These are phyloP conservation scores for Kradibia gibbosae DNA, from an alignment of 1,140 invertebrate genomes.

Conservation along the genomic window DNA sequence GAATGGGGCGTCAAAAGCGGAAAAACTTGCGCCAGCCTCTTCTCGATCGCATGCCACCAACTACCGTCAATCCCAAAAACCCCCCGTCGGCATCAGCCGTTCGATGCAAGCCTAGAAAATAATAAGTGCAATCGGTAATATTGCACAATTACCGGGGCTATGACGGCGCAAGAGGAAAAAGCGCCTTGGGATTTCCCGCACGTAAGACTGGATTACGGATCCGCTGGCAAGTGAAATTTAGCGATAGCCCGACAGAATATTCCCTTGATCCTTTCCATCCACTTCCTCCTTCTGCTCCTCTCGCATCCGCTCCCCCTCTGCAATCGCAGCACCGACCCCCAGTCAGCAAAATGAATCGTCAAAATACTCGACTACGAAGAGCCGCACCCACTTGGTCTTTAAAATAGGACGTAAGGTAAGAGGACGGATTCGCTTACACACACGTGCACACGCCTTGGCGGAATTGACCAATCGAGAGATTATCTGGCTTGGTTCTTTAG, in stretches of 20 bases:
- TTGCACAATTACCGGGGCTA: constrained; percentile 28
- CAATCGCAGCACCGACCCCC: neutral
- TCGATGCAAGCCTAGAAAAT: no score
- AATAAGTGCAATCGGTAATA: constrained; percentile 44
- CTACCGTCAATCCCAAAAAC: no score
- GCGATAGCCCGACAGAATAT: constrained; percentile 13
- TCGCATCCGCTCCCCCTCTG: neutral
- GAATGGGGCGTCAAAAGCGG: neutral
- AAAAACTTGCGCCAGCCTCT: neutral
- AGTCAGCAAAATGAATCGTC: neutral
- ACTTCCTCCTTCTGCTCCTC: neutral
- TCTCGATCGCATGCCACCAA: no score
- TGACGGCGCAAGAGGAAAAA: neutral
- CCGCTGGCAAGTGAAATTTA: constrained; percentile 29
- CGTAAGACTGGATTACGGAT: neutral
- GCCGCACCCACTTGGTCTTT: neutral
- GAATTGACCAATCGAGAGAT: constrained; percentile 18
- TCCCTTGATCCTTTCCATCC: neutral
- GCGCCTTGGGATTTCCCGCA: neutral
- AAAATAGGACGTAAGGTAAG: no score
- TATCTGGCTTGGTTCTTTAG: neutral
- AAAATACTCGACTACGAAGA: neutral
- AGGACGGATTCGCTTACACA: neutral
- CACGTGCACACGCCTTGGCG: neutral
- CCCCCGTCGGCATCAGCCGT: neutral